Conservation (phyloP, 2,797 vertebrate genomes). For the Yasuhikotakia modesta region DNA sequence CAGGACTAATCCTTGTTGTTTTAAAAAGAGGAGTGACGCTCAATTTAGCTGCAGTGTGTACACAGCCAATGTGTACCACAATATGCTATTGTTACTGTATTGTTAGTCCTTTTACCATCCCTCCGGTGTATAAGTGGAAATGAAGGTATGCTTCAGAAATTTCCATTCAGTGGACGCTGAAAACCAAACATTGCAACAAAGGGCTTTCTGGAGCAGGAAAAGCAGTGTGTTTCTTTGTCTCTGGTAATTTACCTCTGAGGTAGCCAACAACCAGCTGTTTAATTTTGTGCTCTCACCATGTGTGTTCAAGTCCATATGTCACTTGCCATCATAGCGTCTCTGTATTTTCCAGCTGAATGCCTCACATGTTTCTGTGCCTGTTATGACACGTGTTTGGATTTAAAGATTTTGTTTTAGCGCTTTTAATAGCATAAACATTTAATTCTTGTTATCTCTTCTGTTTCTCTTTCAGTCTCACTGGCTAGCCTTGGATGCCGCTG, state of each 20-base stretch:
- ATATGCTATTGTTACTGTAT: neutral
- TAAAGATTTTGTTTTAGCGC: neutral
- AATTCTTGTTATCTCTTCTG: slow-evolving; percentile 1
- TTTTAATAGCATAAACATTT: neutral
- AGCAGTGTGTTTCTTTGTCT: slow-evolving; percentile 38
- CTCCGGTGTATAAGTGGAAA: neutral
- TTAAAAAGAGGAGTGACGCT: neutral
- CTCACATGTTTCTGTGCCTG: slow-evolving; percentile 27
- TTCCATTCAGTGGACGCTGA: slow-evolving; percentile 4
- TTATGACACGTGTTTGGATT: slow-evolving; percentile 48
- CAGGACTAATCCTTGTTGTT: neutral
- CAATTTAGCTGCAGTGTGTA: neutral
- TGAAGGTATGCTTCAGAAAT: slow-evolving; percentile 3
- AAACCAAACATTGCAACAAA: slow-evolving; percentile 29
- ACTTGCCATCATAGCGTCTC: slow-evolving; percentile 44
- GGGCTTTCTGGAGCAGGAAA: slow-evolving; percentile 23
- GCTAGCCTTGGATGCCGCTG: slow-evolving; percentile 8
- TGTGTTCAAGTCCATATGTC: slow-evolving; percentile 50
- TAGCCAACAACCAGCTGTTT: slow-evolving; percentile 39
- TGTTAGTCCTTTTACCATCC: neutral
- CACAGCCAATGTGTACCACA: neutral
- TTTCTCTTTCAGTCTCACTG: slow-evolving; percentile 38
- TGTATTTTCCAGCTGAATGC: slow-evolving; percentile 46
- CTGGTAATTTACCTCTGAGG: slow-evolving; percentile 5
- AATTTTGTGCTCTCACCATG: slow-evolving; percentile 44